Evolutionary conservation across 35 echinoderm and acorn worm species (phyloP).

Genomic region (Apostichopus californicus): DNA sequence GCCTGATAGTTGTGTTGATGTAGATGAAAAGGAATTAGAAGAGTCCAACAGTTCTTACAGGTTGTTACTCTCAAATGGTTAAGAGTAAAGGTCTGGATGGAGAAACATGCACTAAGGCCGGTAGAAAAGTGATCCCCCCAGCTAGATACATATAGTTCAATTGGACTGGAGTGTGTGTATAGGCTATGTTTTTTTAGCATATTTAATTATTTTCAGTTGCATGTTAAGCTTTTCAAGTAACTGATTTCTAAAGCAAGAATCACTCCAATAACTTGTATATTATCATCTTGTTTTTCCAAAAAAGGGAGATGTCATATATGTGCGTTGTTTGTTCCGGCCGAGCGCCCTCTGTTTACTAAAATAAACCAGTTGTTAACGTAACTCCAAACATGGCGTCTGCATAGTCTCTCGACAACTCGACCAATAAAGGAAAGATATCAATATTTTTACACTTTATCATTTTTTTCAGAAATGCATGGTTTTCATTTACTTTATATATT

Average conservation of each 20-base stretch:
- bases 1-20: not conserved
- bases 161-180: not conserved
- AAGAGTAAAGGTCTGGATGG: not conserved
- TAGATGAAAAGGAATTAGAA: not conserved
- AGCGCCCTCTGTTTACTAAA: not conserved
- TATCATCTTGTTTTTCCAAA: not conserved
- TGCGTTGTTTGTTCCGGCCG: not conserved
- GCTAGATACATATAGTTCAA: slow-evolving; percentile 18
- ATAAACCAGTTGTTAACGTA: not conserved
- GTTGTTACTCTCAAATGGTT: slow-evolving; percentile 4
- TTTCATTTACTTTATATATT: no score
- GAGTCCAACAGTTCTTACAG: not conserved
- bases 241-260: no score
- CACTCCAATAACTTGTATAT: not conserved
- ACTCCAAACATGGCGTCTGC: no score
- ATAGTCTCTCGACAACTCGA: no score
- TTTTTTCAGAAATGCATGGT: no score
- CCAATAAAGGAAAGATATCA: no score
- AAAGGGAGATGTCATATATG: slow-evolving; percentile 18
- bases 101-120: not conserved
- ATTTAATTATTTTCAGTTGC: no score
- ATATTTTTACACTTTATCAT: no score
- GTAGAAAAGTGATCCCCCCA: slow-evolving; percentile 21
- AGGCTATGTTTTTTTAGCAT: no score
- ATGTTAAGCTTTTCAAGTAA: no score